Evolutionary conservation across 2,113 vertebrate species (phyloP).

Genomic region (Eublepharis macularius): DNA sequence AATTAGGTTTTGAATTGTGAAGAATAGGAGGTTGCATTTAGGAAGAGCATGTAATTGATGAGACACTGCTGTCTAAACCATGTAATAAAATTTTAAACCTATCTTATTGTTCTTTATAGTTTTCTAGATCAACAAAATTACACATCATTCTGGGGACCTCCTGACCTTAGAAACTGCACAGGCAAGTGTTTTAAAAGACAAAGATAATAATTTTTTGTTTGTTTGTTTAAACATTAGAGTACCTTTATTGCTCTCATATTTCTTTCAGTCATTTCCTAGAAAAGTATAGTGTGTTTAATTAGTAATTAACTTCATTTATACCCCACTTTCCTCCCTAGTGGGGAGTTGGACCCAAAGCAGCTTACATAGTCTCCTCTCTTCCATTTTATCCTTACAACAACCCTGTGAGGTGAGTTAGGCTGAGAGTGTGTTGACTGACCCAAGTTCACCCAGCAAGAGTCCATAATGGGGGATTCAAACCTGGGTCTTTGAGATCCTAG

Average conservation of each 20-base stretch:
- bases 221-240: background rate
- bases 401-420: no score
- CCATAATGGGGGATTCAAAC: no score
- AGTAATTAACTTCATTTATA: background rate
- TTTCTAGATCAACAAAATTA: constrained; percentile 70
- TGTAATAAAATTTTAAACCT: background rate
- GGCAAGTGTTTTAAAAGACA: constrained; percentile 66
- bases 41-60: background rate
- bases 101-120: constrained; percentile 68
- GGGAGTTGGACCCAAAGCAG: no score
- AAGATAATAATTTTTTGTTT: no score
- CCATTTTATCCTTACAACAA: no score
- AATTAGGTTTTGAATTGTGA: no score
- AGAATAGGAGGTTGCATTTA: background rate
- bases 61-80: background rate
- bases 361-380: no score
- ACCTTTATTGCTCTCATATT: background rate
- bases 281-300: background rate
- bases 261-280: background rate
- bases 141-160: constrained; percentile 78
- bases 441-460: no score
- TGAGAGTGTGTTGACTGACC: no score
- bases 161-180: constrained; percentile 85
- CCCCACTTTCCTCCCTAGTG: no score
- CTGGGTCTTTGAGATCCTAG: no score